Conservation (phyloP, 2,113 vertebrate genomes). For the Mormyrus lacerda region DNA sequence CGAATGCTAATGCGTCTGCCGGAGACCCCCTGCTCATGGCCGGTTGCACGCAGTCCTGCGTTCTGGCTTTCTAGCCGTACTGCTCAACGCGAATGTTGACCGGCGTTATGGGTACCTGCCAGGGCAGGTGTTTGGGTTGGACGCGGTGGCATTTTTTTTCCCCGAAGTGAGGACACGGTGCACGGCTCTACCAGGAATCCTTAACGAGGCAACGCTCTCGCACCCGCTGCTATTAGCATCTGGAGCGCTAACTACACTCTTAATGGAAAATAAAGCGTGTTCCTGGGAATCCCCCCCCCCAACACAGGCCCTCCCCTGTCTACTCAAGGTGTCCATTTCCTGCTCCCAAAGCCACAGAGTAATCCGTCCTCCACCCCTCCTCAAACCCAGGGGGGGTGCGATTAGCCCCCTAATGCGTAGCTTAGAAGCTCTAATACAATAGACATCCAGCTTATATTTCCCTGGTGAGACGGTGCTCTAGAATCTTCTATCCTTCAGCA, state of each 20-base stretch:
- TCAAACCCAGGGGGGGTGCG: slow-evolving; percentile 37
- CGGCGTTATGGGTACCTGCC: background rate
- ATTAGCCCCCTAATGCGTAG: slow-evolving; percentile 52
- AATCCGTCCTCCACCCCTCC: background rate
- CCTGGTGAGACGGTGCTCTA: slow-evolving; percentile 43
- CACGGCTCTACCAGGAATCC: slow-evolving; percentile 2
- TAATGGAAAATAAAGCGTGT: slow-evolving; percentile 56
- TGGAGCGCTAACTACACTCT: slow-evolving; percentile 44
- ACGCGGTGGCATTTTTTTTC: background rate
- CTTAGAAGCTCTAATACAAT: slow-evolving; percentile 51
- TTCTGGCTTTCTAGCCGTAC: background rate
- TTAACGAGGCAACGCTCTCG: background rate
- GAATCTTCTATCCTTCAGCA: slow-evolving; percentile 45
- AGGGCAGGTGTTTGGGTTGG: background rate
- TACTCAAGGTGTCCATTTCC: slow-evolving; percentile 26
- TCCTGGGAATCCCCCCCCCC: slow-evolving; percentile 49
- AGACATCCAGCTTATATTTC: slow-evolving; percentile 54
- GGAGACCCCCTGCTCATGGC: background rate
- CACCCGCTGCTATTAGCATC: background rate
- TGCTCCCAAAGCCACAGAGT: slow-evolving; percentile 14
- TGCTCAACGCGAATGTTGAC: background rate
- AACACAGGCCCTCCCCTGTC: slow-evolving; percentile 39
- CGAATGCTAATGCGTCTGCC: background rate
- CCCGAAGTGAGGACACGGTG: slow-evolving; percentile 17
- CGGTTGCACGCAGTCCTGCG: background rate